These are phyloP conservation scores for Propsilocerus akamusi DNA, from an alignment of 1,140 invertebrate genomes.

Conservation along the genomic window DNA sequence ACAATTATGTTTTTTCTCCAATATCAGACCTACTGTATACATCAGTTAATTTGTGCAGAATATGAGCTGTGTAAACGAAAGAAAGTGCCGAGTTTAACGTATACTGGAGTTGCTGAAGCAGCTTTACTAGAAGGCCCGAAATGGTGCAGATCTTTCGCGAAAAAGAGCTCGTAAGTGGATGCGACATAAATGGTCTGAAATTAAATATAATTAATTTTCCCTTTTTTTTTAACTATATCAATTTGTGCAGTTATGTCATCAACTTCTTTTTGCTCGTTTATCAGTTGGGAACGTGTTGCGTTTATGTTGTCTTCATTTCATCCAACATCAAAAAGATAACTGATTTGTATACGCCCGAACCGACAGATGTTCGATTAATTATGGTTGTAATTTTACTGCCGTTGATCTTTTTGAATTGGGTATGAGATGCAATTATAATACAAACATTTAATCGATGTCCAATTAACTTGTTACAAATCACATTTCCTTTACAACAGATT, in stretches of 20 bases:
- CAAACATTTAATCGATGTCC: neutral
- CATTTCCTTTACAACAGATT: constrained; percentile 11
- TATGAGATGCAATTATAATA: constrained; percentile 7
- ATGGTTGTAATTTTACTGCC: constrained; percentile 46
- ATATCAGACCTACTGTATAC: constrained; percentile 70
- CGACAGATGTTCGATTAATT: constrained; percentile 32
- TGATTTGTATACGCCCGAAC: constrained; percentile 18
- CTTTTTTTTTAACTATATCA: neutral
- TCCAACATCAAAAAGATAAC: constrained; percentile 45
- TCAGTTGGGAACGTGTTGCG: constrained; percentile 75
- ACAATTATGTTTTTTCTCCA: too few relatives aligned
- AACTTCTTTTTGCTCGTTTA: constrained; percentile 59
- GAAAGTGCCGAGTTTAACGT: constrained; percentile 45
- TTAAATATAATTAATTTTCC: too few relatives aligned
- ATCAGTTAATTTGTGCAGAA: constrained; percentile 46
- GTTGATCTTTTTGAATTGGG: constrained; percentile 49
- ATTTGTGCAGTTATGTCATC: constrained; percentile 29
- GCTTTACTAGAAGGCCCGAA: constrained; percentile 47
- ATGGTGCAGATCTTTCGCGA: constrained; percentile 33
- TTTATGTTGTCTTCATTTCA: constrained; percentile 72
- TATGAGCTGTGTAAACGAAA: constrained; percentile 47
- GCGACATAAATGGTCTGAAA: neutral
- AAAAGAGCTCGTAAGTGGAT: constrained; percentile 36
- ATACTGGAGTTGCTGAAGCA: constrained; percentile 46
- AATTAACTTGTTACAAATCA: neutral